phyloP scores from a whole-genome alignment of 2,888 invertebrate genomes.

The Synergus itoensis region DNA sequence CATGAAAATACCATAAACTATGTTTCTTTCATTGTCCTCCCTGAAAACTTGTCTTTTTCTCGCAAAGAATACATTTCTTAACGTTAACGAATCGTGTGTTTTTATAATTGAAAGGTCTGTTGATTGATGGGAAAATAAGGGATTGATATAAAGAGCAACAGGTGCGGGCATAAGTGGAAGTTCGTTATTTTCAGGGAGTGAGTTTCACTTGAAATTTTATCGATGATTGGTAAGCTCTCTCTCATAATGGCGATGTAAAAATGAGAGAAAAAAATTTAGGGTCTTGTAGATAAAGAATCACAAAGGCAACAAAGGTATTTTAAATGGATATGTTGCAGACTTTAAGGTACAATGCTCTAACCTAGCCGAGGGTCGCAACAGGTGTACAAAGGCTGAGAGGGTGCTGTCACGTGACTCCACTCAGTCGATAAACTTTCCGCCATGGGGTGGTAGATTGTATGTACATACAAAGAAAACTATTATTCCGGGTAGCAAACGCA shows the following conservation, averaged over 20 bases:
- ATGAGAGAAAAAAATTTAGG: conserved; percentile 1
- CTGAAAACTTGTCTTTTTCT: neutral
- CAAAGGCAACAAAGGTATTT: neutral
- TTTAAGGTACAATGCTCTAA: neutral
- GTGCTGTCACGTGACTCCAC: conserved; percentile 37
- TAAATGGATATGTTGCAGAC: neutral
- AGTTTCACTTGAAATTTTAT: neutral
- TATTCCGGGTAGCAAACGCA: conserved; percentile 14
- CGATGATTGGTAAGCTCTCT: neutral
- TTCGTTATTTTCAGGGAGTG: neutral
- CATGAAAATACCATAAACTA: neutral
- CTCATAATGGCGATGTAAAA: neutral
- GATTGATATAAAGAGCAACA: neutral
- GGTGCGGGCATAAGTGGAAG: neutral
- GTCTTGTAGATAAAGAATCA: neutral
- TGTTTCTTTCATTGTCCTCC: neutral
- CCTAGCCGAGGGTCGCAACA: conserved; percentile 31
- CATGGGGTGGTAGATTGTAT: neutral
- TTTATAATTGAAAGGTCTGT: neutral
- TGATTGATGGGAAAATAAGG: neutral
- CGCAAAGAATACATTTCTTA: neutral
- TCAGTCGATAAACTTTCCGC: conserved; percentile 28
- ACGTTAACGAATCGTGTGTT: neutral
- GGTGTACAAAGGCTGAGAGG: conserved; percentile 34
- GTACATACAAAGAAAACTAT: conserved; percentile 16